Conservation (phyloP, 2,113 vertebrate genomes). For the Aplodontia rufa region DNA sequence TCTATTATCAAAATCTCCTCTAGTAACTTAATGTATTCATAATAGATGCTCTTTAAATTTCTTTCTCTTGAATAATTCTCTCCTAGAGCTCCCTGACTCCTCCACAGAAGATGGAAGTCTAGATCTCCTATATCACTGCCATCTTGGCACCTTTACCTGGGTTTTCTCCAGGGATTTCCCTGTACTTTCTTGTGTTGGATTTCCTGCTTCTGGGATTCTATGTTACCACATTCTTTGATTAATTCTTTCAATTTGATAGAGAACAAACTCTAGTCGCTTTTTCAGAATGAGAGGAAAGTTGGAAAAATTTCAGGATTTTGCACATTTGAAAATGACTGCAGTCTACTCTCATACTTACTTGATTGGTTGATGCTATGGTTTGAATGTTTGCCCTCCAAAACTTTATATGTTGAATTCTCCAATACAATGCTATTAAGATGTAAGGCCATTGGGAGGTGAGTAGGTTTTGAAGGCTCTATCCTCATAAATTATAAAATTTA, state of each 20-base stretch:
- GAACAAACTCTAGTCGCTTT: not conserved
- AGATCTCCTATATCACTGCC: not conserved
- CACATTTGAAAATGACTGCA: not conserved
- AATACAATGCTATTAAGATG: not conserved
- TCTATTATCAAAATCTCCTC: not conserved
- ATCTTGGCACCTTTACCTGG: not conserved
- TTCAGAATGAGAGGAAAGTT: not conserved
- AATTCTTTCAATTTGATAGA: not conserved
- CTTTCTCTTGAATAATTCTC: not conserved
- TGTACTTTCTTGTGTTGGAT: not conserved
- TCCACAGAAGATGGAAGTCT: not conserved
- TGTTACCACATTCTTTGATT: not conserved
- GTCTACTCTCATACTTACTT: not conserved
- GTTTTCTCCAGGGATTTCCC: not conserved
- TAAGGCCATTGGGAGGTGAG: not conserved
- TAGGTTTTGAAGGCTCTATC: not conserved
- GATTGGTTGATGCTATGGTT: not conserved
- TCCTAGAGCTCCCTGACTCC: not conserved
- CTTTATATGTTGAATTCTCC: not conserved
- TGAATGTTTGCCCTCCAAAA: not conserved
- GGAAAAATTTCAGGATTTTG: not conserved
- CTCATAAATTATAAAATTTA: too few species aligned
- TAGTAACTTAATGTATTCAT: not conserved
- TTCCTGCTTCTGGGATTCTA: not conserved
- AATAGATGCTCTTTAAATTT: not conserved